Base-by-base conservation (phyloP, 2,113 vertebrate genomes). In the Mobula hypostoma region DNA sequence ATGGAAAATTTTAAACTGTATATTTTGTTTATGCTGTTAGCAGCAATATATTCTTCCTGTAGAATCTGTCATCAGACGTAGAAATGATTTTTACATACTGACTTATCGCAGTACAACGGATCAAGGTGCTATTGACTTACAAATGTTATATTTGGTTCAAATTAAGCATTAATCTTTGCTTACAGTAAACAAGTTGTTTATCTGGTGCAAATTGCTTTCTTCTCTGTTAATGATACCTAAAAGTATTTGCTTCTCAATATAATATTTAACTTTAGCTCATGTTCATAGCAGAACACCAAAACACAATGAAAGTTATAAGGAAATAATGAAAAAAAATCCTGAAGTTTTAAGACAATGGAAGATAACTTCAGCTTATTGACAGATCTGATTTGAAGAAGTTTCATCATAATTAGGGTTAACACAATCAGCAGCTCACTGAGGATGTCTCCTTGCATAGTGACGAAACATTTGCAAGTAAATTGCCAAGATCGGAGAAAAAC, bases 261-360 rank as follows among this genome's bases (percentile, higher is more conserved):
- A 27, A 32, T 32, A 40, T 83, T 83, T 83, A 40, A 36, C 68
- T 27, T 56, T 95, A 94, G 96, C 96, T 96, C 97, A 97, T 96
- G 96, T 97, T 97, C 97, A 97, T 97, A 96, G 97, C 95, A 95
- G 96, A 94, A 97, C 95, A 96, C 95, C 95, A 97, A 96, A 48
- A 96, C 96, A 97, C 96, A 97, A 97, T 96, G 97, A 96, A 96
- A 96, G 95, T 97, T 97, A 97, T 97, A 97, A 97, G 96, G 96
- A 97, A 97, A 97, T 97, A 97, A 48, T 48, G n/a, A 96, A 97
- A 98, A 98, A 97, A 97, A 97, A 97, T 98, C 98, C 96, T 97
- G 96, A 97, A 97, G 96, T 96, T 97, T 97, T 97, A 97, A 97
- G 97, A 95, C 96, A 95, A 95, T 96, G 96, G 96, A 97, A 97